Percentiles rank a stretch among this genome's conserved stretches.
phyloP scores from a whole-genome alignment of 1,140 invertebrate genomes.

The Chymomyza costata region DNA sequence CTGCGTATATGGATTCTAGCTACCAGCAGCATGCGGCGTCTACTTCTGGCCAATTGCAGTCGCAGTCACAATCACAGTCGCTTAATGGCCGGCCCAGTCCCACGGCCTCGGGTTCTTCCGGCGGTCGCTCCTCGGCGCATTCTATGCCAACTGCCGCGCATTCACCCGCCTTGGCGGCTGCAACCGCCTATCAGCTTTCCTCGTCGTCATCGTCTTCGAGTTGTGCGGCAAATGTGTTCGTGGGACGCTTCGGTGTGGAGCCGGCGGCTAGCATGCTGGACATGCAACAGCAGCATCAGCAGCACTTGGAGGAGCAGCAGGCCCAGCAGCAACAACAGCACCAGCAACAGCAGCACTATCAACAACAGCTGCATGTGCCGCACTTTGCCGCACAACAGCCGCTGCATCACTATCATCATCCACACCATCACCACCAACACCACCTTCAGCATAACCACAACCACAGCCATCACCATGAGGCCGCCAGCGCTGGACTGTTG shows the following conservation, averaged over 20 bases:
- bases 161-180: slow-evolving; percentile 66
- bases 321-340: slow-evolving; percentile 45
- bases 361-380: slow-evolving; percentile 42
- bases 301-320: slow-evolving; percentile 39
- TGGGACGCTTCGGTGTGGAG: slow-evolving; percentile 25
- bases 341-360: slow-evolving; percentile 23
- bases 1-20: not conserved
- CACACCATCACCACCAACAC: slow-evolving; percentile 4
- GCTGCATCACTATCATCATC: slow-evolving; percentile 26
- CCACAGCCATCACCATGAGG: slow-evolving; percentile 22
- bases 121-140: slow-evolving; percentile 69
- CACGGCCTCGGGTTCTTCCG: slow-evolving; percentile 63
- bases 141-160: slow-evolving; percentile 61
- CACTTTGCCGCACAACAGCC: slow-evolving; percentile 21
- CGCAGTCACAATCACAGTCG: slow-evolving; percentile 47
- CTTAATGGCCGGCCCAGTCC: slow-evolving; percentile 59
- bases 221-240: slow-evolving; percentile 20
- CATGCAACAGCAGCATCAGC: slow-evolving; percentile 54
- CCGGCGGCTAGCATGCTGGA: slow-evolving; percentile 59
- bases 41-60: slow-evolving; percentile 24
- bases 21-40: slow-evolving; percentile 25
- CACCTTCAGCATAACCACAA: slow-evolving; percentile 32
- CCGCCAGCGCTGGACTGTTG: slow-evolving; percentile 52
- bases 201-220: slow-evolving; percentile 20
- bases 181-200: slow-evolving; percentile 55